Conservation (phyloP, 1,140 invertebrate species). For the Chymomyza costata region DNA sequence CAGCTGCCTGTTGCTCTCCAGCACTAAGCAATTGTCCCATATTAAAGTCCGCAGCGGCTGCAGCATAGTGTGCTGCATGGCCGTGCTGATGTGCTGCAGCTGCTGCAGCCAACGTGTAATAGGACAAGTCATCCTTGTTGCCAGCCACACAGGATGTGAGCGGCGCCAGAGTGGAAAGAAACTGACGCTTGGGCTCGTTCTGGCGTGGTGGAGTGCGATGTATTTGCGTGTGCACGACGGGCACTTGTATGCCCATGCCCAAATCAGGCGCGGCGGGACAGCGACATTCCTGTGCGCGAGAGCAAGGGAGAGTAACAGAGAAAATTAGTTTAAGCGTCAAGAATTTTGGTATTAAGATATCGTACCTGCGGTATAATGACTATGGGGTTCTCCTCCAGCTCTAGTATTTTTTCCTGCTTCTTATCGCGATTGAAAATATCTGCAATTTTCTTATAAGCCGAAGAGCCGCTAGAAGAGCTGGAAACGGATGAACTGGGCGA, state of each 20-base stretch:
- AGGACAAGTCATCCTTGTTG: conserved; percentile 80
- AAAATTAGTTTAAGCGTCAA: neutral
- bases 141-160: conserved; percentile 84
- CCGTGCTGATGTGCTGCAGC: conserved; percentile 70
- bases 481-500: conserved; percentile 78
- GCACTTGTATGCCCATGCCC: conserved; percentile 77
- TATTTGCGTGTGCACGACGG: conserved; percentile 67
- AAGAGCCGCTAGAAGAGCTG: conserved; percentile 77
- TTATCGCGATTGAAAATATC: conserved; percentile 80
- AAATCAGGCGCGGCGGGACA: conserved; percentile 77
- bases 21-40: conserved; percentile 81
- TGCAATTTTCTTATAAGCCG: conserved; percentile 82
- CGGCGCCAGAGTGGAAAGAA: conserved; percentile 84
- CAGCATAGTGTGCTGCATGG: conserved; percentile 76
- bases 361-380: conserved; percentile 74
- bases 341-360: neutral
- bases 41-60: conserved; percentile 78
- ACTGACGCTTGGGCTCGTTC: conserved; percentile 80
- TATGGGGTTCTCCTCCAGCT: conserved; percentile 75
- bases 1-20: conserved; percentile 39
- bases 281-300: conserved; percentile 67
- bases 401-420: conserved; percentile 75
- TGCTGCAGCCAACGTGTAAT: conserved; percentile 81
- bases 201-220: conserved; percentile 72
- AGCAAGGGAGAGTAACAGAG: conserved; percentile 1